Percentiles rank a stretch among this genome's conserved stretches.
Evolutionary conservation across 2,113 vertebrate species (phyloP).

Genomic region (Cryptomyrus ogoouensis): DNA sequence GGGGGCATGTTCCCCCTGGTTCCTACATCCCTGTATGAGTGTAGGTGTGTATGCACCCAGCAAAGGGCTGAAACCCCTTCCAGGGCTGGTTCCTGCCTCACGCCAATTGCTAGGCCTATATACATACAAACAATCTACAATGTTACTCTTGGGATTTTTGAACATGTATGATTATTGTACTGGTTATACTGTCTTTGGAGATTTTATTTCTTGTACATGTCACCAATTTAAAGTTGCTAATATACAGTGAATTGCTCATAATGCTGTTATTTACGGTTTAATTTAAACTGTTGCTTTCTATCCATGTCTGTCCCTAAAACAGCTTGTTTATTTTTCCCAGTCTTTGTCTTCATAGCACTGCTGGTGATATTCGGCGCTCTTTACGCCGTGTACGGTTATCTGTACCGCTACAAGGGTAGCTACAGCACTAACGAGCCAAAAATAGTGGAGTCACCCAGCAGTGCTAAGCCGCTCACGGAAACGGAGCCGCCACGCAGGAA

Average conservation of each 20-base stretch:
- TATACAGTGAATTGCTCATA: neutral
- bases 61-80: neutral
- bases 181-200: neutral
- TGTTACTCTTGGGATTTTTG: neutral
- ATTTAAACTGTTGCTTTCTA: neutral
- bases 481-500: constrained; percentile 61
- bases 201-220: neutral
- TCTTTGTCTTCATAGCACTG: constrained; percentile 74
- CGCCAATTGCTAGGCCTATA: neutral
- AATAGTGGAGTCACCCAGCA: constrained; percentile 74
- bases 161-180: neutral
- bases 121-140: neutral
- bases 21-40: neutral
- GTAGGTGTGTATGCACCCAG: neutral
- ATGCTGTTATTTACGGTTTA: neutral
- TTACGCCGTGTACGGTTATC: constrained; percentile 80
- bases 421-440: constrained; percentile 96
- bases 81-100: neutral
- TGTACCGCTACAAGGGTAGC: constrained; percentile 94
- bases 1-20: neutral
- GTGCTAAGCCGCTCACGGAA: constrained; percentile 52
- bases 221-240: neutral
- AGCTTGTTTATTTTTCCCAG: constrained; percentile 44
- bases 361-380: constrained; percentile 74
- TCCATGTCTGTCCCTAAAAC: neutral